A percentile compares a stretch with the other conserved stretches of the same genome.
Evolutionary conservation across 2,888 invertebrate genomes (phyloP).

Genomic region (Eilema depressum): DNA sequence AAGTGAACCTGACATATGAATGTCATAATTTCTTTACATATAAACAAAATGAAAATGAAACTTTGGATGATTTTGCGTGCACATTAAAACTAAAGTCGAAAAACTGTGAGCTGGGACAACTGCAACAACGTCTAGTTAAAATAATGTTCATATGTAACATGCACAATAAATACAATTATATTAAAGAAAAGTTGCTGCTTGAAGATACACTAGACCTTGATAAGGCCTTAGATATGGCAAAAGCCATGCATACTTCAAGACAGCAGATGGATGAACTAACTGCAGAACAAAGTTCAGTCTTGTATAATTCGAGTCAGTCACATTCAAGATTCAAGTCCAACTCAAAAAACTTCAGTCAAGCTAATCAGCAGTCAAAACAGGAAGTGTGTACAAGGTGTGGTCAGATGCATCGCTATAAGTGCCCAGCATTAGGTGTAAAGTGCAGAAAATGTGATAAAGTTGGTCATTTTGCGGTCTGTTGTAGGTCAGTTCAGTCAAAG

Average conservation of each 20-base stretch:
- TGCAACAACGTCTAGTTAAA: not conserved
- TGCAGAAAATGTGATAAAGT: not conserved
- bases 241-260: not conserved
- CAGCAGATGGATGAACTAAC: too few species aligned
- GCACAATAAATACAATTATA: not conserved
- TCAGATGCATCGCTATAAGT: not conserved
- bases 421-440: not conserved
- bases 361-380: not conserved
- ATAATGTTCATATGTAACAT: not conserved
- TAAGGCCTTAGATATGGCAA: conserved; percentile 10
- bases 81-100: not conserved
- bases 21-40: not conserved
- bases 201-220: not conserved
- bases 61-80: not conserved
- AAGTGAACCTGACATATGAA: not conserved
- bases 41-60: not conserved
- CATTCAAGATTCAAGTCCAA: not conserved
- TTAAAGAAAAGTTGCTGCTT: conserved; percentile 10
- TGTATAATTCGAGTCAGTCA: not conserved
- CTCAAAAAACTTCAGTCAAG: not conserved
- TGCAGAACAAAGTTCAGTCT: conserved; percentile 1
- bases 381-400: not conserved
- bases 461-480: not conserved
- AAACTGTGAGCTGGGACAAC: not conserved
- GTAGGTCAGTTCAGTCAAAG: conserved; percentile 22